Conservation (phyloP, 2,888 invertebrate genomes). For the Tricholauxania praeusta region DNA sequence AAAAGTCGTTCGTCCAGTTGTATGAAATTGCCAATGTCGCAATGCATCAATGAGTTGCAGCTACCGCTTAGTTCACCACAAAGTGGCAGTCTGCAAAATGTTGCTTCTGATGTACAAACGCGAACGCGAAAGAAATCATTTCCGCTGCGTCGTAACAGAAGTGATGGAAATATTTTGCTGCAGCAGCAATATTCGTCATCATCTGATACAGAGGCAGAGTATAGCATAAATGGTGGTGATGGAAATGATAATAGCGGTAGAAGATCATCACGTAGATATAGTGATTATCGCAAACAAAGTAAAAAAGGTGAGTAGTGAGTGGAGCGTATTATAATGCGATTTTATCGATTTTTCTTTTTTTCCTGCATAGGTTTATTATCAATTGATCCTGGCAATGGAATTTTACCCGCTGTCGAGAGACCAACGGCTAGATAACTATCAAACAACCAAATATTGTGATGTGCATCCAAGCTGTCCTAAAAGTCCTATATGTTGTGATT, state of each 20-base stretch:
- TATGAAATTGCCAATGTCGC: constrained; percentile 5
- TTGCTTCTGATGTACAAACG: constrained; percentile 12
- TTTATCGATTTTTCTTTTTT: background rate
- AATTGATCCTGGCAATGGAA: constrained; percentile 14
- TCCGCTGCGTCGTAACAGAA: constrained; percentile 47
- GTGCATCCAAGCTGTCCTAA: no score
- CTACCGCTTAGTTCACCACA: background rate
- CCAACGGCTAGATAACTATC: constrained; percentile 19
- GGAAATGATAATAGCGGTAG: background rate
- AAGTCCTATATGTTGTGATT: constrained; percentile 10
- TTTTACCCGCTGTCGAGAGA: background rate
- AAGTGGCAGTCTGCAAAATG: constrained; percentile 32
- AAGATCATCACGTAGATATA: background rate
- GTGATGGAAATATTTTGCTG: constrained; percentile 50
- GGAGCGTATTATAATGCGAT: no score
- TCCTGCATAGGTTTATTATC: constrained; percentile 10
- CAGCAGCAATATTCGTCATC: constrained; percentile 34
- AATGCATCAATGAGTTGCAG: background rate
- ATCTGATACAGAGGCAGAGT: constrained; percentile 42
- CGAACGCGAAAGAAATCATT: constrained; percentile 42
- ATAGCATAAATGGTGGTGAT: background rate
- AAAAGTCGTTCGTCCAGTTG: constrained; percentile 44
- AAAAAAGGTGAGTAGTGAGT: constrained; percentile 12
- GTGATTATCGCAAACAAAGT: constrained; percentile 14
- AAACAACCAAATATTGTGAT: no score